These are phyloP conservation scores for Psephotus haematonotus DNA, from an alignment of 2,113 vertebrate species.

Conservation along the genomic window DNA sequence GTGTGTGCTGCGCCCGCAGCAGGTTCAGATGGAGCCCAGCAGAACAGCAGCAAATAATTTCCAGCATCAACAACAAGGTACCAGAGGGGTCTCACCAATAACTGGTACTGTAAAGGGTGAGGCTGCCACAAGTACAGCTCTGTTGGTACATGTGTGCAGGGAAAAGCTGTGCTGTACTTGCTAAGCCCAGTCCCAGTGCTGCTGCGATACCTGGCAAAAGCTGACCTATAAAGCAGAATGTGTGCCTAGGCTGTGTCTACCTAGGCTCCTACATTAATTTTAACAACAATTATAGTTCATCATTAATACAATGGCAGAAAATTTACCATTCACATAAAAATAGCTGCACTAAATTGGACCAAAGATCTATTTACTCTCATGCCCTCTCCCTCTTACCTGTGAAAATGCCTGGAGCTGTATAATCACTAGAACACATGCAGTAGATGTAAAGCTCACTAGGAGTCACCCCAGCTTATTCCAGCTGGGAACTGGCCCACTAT, in stretches of 20 bases:
- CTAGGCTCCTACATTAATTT: background rate
- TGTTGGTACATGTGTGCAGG: background rate
- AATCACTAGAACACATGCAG: background rate
- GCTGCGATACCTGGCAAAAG: background rate
- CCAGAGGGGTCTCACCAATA: background rate
- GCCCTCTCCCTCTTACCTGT: background rate
- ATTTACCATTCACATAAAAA: background rate
- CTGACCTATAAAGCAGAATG: background rate
- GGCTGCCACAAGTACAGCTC: background rate
- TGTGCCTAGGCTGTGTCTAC: background rate
- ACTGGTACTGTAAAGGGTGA: background rate
- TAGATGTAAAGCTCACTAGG: background rate
- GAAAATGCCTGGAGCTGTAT: background rate
- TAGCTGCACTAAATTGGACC: background rate
- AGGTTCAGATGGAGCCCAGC: background rate
- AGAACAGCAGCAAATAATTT: background rate
- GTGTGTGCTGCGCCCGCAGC: background rate
- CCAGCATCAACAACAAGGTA: fast-evolving
- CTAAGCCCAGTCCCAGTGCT: background rate
- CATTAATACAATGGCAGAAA: background rate
- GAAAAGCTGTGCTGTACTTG: background rate
- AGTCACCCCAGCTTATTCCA: background rate
- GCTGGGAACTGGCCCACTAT: background rate
- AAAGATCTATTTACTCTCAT: background rate
- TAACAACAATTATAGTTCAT: background rate